Percentiles rank a stretch among this genome's conserved stretches.
Conservation (phyloP, 1,140 invertebrate genomes). For the Zaprionus africanus region DNA sequence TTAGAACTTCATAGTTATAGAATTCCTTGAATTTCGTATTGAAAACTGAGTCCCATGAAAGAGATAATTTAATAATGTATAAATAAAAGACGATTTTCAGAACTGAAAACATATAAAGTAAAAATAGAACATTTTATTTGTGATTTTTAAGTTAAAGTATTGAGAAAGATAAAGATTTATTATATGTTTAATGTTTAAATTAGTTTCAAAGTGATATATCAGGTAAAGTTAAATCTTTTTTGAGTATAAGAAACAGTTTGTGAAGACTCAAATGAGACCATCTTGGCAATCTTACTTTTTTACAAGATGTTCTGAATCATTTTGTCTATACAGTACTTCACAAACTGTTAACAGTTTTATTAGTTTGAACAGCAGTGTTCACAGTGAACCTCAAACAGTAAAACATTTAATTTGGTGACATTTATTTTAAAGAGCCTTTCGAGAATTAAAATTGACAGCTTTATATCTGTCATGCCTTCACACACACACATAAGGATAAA, state of each 20-base stretch:
- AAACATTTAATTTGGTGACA: neutral
- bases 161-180: neutral
- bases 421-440: neutral
- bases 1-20: neutral
- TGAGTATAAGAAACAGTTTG: neutral
- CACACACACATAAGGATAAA: constrained; percentile 3
- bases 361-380: neutral
- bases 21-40: neutral
- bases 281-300: too few relatives aligned
- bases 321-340: neutral
- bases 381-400: neutral
- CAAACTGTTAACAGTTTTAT: neutral
- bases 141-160: neutral
- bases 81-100: neutral
- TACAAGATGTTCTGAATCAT: too few relatives aligned
- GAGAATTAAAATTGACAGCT: neutral
- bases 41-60: neutral
- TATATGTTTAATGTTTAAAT: too few relatives aligned
- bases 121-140: neutral
- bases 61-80: neutral
- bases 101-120: neutral
- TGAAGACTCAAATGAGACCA: too few relatives aligned
- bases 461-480: neutral
- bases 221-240: neutral
- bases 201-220: neutral